Conservation (phyloP, 2,113 vertebrate species). For the Leiothrix lutea region DNA sequence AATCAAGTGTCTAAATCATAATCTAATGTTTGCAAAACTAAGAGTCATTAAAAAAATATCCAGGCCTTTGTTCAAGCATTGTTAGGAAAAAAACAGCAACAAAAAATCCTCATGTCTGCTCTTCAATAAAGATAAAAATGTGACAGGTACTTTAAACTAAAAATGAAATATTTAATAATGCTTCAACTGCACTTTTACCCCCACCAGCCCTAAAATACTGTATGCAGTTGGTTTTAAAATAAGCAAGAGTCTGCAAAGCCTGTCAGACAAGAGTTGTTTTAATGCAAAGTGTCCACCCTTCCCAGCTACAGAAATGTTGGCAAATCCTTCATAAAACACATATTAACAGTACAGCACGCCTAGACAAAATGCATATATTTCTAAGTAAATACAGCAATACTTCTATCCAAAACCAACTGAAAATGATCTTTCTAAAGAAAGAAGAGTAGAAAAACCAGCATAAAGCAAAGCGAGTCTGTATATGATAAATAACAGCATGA, state of each 20-base stretch:
- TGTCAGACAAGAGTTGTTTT: not conserved
- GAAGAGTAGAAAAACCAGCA: not conserved
- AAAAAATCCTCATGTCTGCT: not conserved
- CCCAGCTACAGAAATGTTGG: not conserved
- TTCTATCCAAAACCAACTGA: not conserved
- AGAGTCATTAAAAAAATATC: not conserved
- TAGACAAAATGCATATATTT: not conserved
- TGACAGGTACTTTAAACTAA: not conserved
- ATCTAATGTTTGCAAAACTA: not conserved
- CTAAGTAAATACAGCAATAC: not conserved
- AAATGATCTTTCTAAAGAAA: constrained; percentile 9
- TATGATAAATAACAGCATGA: constrained; percentile 21
- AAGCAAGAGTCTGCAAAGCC: not conserved
- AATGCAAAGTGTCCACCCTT: not conserved
- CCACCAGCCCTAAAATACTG: not conserved
- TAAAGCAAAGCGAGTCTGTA: constrained; percentile 18
- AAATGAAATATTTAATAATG: not conserved
- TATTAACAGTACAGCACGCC: not conserved
- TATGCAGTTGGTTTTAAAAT: not conserved
- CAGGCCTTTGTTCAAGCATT: not conserved
- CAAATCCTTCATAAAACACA: not conserved
- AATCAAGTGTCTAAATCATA: not conserved
- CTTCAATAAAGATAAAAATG: not conserved
- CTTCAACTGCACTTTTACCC: not conserved
- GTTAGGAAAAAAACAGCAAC: not conserved